Base-by-base conservation (phyloP, 2,888 invertebrate genomes). In the Chymomyza amoena region DNA sequence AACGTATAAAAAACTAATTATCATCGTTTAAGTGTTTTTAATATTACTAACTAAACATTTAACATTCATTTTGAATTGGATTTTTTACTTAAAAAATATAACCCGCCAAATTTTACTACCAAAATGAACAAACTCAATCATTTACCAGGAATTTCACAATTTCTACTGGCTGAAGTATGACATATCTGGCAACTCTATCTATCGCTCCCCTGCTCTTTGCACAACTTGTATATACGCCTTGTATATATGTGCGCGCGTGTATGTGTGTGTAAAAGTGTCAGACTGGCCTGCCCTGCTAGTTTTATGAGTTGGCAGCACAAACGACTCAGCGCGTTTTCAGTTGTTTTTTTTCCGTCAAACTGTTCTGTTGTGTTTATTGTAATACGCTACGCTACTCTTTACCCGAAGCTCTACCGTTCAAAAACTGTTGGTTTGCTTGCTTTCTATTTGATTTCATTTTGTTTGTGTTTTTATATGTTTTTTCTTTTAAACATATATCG, bases 371-470 rank as follows among this genome's bases (percentile, higher is more conserved):
- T 57, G 20, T 13, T 57, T 57, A 57, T 57, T 57, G 57, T 6
- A 57, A 25, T 28, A 15, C 20, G 20, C 16, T 54, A 54, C 54
- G 18, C 54, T 20, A 54, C 20, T 54, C 54, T 16, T 15, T 54
- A 13, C 39, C 13, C 36, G 36, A 45, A 10, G 20, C 54, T 54
- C 54, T 54, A 54, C 20, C 20, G 54, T 18, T 54, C 18, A 54
- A 54, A 54, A 54, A 18, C 25, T 52, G 68, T 76, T 84, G 82
- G 85, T 84, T 87, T 82, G 86, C 80, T 84, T 81, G 82, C 81
- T 83, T 83, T 83, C 82, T 87, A 88, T 83, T 83, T 88, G 80
- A 79, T 83, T 87, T 81, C 80, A 57, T 77, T 75, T 85, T 81
- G 84, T 87, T 84, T 81, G 81, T 83, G 87, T 84, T 83, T 82